phyloP scores from a whole-genome alignment of 2,113 vertebrate genomes.

The Megalops atlanticus region DNA sequence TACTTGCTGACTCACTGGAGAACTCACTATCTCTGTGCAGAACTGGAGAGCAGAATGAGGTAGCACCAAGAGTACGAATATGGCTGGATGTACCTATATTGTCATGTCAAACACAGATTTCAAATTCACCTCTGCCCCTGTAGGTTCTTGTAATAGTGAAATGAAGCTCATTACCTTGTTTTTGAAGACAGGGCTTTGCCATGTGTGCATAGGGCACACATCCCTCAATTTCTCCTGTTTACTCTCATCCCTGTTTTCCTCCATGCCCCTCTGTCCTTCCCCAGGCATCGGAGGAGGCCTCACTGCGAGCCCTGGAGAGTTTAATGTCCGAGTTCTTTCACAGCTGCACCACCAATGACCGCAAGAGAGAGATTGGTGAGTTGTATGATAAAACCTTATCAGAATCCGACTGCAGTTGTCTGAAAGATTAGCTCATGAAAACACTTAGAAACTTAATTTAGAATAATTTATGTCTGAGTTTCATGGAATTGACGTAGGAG shows the following conservation, averaged over 20 bases:
- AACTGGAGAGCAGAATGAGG: neutral
- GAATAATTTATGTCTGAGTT: neutral
- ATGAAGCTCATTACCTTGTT: neutral
- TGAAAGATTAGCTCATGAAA: neutral
- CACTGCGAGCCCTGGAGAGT: constrained; percentile 88
- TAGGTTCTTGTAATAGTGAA: neutral
- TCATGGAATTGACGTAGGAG: neutral
- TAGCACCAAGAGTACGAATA: neutral
- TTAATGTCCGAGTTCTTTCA: constrained; percentile 99
- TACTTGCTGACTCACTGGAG: neutral
- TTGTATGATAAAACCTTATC: constrained; percentile 6
- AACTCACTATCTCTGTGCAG: neutral
- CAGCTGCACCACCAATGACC: constrained; percentile 92
- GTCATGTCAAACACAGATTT: neutral
- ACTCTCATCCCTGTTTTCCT: neutral
- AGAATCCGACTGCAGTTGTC: neutral
- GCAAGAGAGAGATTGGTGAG: constrained; percentile 96
- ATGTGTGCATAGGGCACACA: too few relatives aligned
- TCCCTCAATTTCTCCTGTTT: constrained; percentile 15
- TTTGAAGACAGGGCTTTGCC: neutral
- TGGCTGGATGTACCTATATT: too few relatives aligned
- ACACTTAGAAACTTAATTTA: neutral
- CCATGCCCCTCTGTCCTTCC: neutral
- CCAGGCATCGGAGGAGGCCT: constrained; percentile 91
- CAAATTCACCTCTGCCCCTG: neutral